Evolutionary conservation across 2,797 vertebrate genomes (phyloP).

Genomic region (Epinephelus malabaricus): DNA sequence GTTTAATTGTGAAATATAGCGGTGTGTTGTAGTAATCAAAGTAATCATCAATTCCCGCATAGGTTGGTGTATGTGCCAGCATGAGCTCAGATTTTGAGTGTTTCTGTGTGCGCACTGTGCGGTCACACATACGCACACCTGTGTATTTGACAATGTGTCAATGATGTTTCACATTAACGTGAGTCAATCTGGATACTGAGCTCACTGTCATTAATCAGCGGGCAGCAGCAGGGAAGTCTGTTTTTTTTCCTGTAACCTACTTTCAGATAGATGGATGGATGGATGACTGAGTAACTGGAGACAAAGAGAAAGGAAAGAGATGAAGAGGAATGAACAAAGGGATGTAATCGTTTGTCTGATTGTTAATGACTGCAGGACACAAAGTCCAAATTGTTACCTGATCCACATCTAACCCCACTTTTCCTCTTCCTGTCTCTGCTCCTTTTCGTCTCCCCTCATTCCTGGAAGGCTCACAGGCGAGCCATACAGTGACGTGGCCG

Average conservation of each 20-base stretch:
- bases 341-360: slow-evolving; percentile 35
- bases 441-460: slow-evolving; percentile 36
- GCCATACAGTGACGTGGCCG: slow-evolving; percentile 52
- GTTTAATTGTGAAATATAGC: neutral
- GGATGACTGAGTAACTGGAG: neutral
- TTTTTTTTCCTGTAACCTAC: slow-evolving; percentile 70
- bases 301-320: neutral
- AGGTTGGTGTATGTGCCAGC: neutral
- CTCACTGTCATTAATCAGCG: slow-evolving; percentile 71
- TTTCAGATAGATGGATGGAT: slow-evolving; percentile 44
- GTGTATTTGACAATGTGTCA: slow-evolving; percentile 40
- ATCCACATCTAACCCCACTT: slow-evolving; percentile 30
- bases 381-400: slow-evolving; percentile 46
- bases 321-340: neutral
- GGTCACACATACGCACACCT: slow-evolving; percentile 20
- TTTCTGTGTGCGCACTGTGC: neutral
- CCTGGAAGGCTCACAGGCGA: slow-evolving; percentile 44
- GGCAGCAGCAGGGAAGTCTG: slow-evolving; percentile 42
- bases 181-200: slow-evolving; percentile 58
- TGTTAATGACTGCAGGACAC: slow-evolving; percentile 42
- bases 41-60: slow-evolving; percentile 19
- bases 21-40: slow-evolving; percentile 31
- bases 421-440: slow-evolving; percentile 32
- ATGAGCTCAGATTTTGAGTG: slow-evolving; percentile 11
- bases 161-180: slow-evolving; percentile 44